Conservation (phyloP, 2,888 invertebrate genomes). For the Maniola hyperantus region DNA sequence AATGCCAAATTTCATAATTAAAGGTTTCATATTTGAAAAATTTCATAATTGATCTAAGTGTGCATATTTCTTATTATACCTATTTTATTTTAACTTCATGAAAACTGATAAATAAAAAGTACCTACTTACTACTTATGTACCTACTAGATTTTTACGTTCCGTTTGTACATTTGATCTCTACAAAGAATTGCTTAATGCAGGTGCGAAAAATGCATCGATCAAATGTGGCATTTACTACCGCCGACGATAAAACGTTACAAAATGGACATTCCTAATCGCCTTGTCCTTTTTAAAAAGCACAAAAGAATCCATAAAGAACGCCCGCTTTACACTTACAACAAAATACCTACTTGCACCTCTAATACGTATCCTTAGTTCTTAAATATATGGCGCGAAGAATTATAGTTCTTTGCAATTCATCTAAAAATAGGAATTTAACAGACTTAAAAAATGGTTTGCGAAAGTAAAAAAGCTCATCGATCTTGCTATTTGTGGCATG, state of each 20-base stretch:
- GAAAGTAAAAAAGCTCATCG: conserved; percentile 62
- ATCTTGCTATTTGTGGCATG: conserved; percentile 61
- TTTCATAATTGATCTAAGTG: too few species aligned
- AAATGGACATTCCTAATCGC: conserved; percentile 78
- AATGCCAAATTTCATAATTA: too few species aligned
- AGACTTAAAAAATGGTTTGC: conserved; percentile 35
- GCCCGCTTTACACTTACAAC: conserved; percentile 6
- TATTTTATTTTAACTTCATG: too few species aligned
- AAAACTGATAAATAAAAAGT: too few species aligned
- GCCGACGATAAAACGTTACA: conserved; percentile 63
- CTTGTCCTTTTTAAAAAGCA: conserved; percentile 70
- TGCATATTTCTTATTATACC: too few species aligned
- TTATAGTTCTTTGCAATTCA: conserved; percentile 24
- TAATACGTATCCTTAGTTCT: background rate
- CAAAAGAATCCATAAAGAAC: conserved; percentile 54
- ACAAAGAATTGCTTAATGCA: conserved; percentile 37
- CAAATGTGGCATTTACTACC: conserved; percentile 73
- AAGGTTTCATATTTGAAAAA: too few species aligned
- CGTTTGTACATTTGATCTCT: too few species aligned
- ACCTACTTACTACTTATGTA: too few species aligned
- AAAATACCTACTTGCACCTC: conserved; percentile 2
- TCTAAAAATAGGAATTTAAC: background rate
- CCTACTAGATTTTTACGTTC: too few species aligned
- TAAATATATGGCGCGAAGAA: conserved; percentile 21
- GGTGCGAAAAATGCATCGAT: conserved; percentile 70